Evolutionary conservation across 35 echinoderm and acorn worm species (phyloP).

Genomic region (Acanthaster planci): DNA sequence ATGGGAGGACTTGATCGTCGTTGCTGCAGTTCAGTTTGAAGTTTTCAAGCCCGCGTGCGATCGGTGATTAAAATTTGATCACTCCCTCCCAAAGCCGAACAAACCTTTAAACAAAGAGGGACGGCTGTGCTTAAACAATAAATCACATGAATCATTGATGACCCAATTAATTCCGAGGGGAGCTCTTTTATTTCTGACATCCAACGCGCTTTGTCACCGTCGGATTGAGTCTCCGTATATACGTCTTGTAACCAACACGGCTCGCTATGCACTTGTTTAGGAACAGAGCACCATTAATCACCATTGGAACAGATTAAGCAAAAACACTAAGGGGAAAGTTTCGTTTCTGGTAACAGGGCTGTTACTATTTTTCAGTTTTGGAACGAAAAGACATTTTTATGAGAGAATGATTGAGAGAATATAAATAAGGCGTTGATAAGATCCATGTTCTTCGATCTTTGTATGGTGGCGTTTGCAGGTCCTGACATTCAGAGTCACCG

Average conservation of each 20-base stretch:
- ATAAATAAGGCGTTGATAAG: too few species aligned
- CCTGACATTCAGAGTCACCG: too few species aligned
- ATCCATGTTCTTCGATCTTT: too few species aligned
- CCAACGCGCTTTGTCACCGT: background rate
- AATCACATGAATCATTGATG: background rate
- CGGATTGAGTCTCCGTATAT: background rate
- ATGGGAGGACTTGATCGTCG: background rate
- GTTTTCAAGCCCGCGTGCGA: background rate
- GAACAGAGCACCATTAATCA: background rate
- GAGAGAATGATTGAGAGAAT: too few species aligned
- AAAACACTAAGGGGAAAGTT: too few species aligned
- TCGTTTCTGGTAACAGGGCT: too few species aligned
- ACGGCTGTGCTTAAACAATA: background rate
- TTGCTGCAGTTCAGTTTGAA: background rate
- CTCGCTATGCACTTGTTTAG: background rate
- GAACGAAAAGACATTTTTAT: too few species aligned
- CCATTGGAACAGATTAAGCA: background rate
- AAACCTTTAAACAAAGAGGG: background rate
- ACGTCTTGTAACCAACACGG: background rate
- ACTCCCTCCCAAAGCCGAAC: background rate
- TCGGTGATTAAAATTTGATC: background rate
- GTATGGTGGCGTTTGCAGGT: too few species aligned
- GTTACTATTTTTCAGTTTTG: too few species aligned
- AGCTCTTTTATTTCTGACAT: background rate
- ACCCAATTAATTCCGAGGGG: slow-evolving; percentile 3